A percentile compares a stretch with the other conserved stretches of the same genome.
These are phyloP conservation scores for Mixornis gularis DNA, from an alignment of 2,113 vertebrate genomes.

Conservation along the genomic window DNA sequence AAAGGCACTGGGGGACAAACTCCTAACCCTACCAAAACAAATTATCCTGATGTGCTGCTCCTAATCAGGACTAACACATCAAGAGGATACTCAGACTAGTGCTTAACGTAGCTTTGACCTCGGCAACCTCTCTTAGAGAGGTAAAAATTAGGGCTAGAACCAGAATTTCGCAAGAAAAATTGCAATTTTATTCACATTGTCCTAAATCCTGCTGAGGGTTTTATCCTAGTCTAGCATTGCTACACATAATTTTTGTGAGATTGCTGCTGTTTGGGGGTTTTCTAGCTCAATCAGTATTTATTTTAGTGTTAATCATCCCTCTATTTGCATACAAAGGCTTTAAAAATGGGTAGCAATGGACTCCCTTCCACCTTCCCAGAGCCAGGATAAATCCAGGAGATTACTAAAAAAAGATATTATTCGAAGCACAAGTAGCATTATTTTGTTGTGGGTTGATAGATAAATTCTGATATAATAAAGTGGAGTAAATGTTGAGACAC, in stretches of 20 bases:
- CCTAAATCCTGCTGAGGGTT: neutral
- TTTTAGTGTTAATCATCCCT: neutral
- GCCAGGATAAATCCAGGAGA: neutral
- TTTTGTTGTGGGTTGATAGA: neutral
- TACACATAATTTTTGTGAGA: neutral
- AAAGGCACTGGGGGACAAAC: neutral
- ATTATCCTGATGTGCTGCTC: neutral
- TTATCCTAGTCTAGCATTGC: neutral
- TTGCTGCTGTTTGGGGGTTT: rapidly evolving
- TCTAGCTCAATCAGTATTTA: neutral
- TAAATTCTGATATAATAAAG: neutral
- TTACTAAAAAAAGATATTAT: neutral
- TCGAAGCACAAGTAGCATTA: neutral
- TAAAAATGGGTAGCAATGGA: rapidly evolving
- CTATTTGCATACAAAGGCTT: neutral
- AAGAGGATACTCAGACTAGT: neutral
- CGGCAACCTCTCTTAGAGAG: neutral
- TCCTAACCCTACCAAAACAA: neutral
- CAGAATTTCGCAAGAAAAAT: neutral
- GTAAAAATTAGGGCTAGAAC: neutral
- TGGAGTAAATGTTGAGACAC: neutral
- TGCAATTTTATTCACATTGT: neutral
- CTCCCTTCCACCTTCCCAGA: neutral
- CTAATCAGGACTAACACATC: neutral
- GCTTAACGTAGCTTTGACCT: neutral